phyloP scores from a whole-genome alignment of 2,888 invertebrate species.

The Rhopalosiphum nymphaeae region DNA sequence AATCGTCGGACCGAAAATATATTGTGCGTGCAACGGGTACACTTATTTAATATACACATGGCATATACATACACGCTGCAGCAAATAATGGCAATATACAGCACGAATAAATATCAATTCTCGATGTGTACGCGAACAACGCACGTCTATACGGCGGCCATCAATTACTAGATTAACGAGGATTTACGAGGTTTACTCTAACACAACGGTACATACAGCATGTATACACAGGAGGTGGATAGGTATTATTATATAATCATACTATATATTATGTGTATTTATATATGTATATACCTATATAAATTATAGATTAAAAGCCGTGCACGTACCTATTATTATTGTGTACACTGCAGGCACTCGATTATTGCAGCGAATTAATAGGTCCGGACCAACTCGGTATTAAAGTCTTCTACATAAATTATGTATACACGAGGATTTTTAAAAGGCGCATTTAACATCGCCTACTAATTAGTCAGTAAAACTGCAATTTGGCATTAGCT shows the following conservation, averaged over 20 bases:
- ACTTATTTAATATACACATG: not conserved
- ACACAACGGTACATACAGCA: not conserved
- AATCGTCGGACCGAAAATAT: not conserved
- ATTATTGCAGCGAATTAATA: not conserved
- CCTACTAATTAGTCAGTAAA: not conserved
- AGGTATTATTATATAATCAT: not conserved
- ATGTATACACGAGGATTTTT: not conserved
- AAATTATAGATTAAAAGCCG: not conserved
- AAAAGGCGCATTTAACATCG: not conserved
- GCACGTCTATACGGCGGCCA: not conserved
- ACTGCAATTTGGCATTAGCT: not conserved
- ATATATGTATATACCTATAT: not conserved
- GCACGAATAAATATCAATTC: not conserved
- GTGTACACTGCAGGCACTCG: not conserved
- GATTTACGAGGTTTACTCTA: not conserved
- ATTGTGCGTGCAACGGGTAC: not conserved
- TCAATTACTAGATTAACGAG: conserved; percentile 19
- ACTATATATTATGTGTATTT: not conserved
- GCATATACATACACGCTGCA: not conserved
- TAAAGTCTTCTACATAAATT: not conserved
- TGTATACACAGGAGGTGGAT: not conserved
- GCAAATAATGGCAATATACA: not conserved
- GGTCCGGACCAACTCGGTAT: not conserved
- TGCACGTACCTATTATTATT: not conserved
- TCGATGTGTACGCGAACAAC: not conserved